These are phyloP conservation scores for Pluvianellus socialis DNA, from an alignment of 2,113 vertebrate genomes.

Conservation along the genomic window DNA sequence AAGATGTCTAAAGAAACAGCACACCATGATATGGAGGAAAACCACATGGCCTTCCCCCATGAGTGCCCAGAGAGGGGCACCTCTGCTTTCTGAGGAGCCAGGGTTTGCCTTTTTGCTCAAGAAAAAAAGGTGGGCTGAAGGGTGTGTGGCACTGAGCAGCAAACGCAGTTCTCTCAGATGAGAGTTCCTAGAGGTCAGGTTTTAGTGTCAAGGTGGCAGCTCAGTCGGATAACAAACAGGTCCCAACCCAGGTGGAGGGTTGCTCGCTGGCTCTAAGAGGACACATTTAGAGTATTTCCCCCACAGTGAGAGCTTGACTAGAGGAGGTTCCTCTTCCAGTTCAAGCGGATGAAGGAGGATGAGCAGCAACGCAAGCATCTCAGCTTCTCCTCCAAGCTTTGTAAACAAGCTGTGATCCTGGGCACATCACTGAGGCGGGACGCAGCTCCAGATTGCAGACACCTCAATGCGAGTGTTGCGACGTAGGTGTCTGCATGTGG, in stretches of 20 bases:
- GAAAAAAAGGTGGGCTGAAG: background rate
- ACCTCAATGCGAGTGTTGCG: background rate
- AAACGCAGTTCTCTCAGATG: background rate
- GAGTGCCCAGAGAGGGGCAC: background rate
- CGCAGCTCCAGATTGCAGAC: background rate
- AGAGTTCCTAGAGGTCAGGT: background rate
- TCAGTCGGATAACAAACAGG: background rate
- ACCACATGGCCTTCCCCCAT: background rate
- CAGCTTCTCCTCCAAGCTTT: background rate
- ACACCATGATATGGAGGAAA: background rate
- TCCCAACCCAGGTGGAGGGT: background rate
- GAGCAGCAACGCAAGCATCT: background rate
- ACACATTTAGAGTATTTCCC: background rate
- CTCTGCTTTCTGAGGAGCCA: background rate
- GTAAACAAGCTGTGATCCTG: background rate
- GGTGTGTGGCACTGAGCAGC: background rate
- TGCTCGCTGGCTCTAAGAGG: background rate
- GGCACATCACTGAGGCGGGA: background rate
- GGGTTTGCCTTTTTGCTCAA: background rate
- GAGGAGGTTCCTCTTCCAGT: background rate
- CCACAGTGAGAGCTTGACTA: background rate
- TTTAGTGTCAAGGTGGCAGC: background rate
- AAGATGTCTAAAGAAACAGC: background rate
- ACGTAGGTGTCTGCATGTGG: slow-evolving; percentile 27
- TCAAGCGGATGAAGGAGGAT: background rate